Evolutionary conservation across 2,797 vertebrate genomes (phyloP).

Genomic region (Chloroceryle amazona): DNA sequence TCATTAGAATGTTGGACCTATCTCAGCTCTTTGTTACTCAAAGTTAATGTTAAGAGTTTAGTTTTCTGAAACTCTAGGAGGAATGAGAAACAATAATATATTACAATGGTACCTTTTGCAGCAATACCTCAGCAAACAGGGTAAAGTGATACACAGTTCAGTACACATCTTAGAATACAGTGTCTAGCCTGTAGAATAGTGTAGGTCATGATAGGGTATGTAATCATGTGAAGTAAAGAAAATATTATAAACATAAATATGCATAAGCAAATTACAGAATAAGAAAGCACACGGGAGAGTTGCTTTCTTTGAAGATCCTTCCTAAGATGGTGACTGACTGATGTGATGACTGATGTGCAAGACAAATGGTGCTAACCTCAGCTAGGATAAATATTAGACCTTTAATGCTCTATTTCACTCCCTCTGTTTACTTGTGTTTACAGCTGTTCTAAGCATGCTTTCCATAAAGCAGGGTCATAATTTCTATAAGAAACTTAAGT

Average conservation of each 20-base stretch:
- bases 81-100: not conserved
- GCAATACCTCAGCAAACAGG: not conserved
- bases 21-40: not conserved
- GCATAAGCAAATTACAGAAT: not conserved
- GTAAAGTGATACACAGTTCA: not conserved
- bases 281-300: not conserved
- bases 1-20: not conserved
- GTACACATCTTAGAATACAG: not conserved
- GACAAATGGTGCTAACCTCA: not conserved
- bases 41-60: not conserved
- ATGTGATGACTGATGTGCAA: not conserved
- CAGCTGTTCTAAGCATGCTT: not conserved
- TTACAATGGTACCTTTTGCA: not conserved
- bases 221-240: not conserved
- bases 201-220: not conserved
- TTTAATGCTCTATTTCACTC: not conserved
- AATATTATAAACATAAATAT: not conserved
- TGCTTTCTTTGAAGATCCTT: not conserved
- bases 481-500: not conserved
- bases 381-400: not conserved
- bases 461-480: not conserved
- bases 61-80: not conserved
- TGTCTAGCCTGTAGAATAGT: not conserved
- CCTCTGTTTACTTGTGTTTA: not conserved
- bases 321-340: not conserved